A percentile compares a stretch with the other conserved stretches of the same genome.
phyloP scores from a whole-genome alignment of 2,113 vertebrate genomes.

The Cairina moschata region DNA sequence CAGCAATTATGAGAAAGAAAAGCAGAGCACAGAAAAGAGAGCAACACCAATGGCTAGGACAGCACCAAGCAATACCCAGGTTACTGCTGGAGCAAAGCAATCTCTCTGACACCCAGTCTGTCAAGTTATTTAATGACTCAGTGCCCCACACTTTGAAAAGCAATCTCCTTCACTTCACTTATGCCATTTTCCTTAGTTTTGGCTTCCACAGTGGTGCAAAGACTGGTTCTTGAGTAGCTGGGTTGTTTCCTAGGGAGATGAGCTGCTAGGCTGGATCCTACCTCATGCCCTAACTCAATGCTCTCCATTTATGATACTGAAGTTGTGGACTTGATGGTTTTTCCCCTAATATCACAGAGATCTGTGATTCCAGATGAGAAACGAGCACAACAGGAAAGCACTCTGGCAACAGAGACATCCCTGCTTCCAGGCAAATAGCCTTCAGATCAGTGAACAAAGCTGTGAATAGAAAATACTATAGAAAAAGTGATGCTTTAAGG shows the following conservation, averaged over 20 bases:
- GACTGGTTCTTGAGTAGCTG: neutral
- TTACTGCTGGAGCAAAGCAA: neutral
- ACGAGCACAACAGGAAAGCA: neutral
- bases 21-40: neutral
- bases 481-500: neutral
- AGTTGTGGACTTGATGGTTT: neutral
- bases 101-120: fast-evolving
- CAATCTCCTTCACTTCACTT: neutral
- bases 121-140: neutral
- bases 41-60: neutral
- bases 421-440: neutral
- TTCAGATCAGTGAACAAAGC: neutral
- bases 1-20: neutral
- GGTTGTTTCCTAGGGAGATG: neutral
- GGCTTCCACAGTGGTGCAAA: neutral
- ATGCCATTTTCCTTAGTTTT: neutral
- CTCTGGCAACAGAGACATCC: neutral
- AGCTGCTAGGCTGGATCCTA: neutral
- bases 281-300: neutral
- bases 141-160: neutral
- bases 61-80: neutral
- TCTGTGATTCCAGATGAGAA: neutral
- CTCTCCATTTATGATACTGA: neutral
- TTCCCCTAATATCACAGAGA: neutral
- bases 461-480: neutral